These are phyloP conservation scores for Nebria ingens DNA, from an alignment of 1,140 invertebrate species.

Conservation along the genomic window DNA sequence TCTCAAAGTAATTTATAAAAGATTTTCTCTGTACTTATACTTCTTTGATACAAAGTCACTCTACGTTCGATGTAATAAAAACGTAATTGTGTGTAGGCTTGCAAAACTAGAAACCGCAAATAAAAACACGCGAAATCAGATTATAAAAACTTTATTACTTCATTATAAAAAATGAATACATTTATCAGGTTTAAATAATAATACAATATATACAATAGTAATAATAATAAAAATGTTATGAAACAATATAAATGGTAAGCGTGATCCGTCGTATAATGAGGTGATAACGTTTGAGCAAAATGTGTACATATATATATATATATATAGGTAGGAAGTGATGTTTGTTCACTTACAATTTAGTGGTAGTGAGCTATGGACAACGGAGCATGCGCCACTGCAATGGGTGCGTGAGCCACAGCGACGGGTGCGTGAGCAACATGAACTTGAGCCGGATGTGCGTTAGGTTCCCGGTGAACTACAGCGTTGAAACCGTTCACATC, in stretches of 20 bases:
- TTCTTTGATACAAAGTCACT: no score
- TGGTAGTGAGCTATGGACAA: conserved; percentile 34
- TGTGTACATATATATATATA: conserved; percentile 6
- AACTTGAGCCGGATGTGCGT: neutral
- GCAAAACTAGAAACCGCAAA: neutral
- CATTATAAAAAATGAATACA: neutral
- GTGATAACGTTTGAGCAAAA: conserved; percentile 10
- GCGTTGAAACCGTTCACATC: no score
- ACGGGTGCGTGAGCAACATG: conserved; percentile 13
- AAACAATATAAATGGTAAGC: neutral
- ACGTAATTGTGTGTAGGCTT: neutral
- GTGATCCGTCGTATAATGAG: conserved; percentile 15
- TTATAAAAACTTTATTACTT: neutral
- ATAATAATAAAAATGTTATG: neutral
- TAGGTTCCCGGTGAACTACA: no score
- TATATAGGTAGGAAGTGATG: conserved; percentile 24
- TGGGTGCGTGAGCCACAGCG: conserved; percentile 23
- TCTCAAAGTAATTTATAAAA: no score
- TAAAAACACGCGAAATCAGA: neutral
- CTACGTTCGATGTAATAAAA: neutral
- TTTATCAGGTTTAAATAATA: no score
- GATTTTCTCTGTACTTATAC: no score
- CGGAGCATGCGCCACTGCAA: conserved; percentile 24
- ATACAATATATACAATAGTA: neutral
- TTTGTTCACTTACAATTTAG: conserved; percentile 22